Evolutionary conservation across 2,113 vertebrate species (phyloP).

Genomic region (Paratilapia polleni): DNA sequence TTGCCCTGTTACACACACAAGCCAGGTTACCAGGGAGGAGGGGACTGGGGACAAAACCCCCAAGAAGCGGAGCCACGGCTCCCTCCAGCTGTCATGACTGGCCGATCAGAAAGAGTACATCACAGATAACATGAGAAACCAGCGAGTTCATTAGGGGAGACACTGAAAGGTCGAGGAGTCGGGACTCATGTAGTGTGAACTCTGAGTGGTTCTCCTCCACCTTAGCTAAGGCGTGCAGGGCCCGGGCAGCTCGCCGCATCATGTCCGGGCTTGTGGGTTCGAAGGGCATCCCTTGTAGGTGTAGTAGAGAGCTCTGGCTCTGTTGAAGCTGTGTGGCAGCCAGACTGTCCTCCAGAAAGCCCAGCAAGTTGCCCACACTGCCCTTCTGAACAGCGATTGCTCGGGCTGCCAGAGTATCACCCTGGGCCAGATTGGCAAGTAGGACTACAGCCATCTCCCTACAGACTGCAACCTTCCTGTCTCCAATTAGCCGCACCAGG

Average conservation of each 20-base stretch:
- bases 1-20: slow-evolving; percentile 91
- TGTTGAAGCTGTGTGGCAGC: slow-evolving; percentile 98
- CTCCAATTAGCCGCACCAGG: slow-evolving; percentile 96
- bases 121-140: slow-evolving; percentile 99
- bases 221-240: slow-evolving; percentile 96
- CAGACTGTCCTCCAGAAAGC: slow-evolving; percentile 98
- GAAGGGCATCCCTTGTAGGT: slow-evolving; percentile 95
- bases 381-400: slow-evolving; percentile 97
- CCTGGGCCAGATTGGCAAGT: slow-evolving; percentile 98
- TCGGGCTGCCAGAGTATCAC: slow-evolving; percentile 93
- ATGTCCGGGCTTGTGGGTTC: slow-evolving; percentile 99
- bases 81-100: slow-evolving; percentile 99
- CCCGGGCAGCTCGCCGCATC: slow-evolving; percentile 97
- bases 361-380: slow-evolving; percentile 95
- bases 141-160: slow-evolving; percentile 98
- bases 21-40: slow-evolving; percentile 83
- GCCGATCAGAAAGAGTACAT: slow-evolving; percentile 99
- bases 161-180: slow-evolving; percentile 98
- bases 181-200: slow-evolving; percentile 99
- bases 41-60: slow-evolving; percentile 64
- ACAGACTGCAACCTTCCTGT: slow-evolving; percentile 97
- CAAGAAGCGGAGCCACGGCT: slow-evolving; percentile 81
- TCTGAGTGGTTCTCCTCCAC: slow-evolving; percentile 99
- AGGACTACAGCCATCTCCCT: slow-evolving; percentile 99
- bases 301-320: slow-evolving; percentile 93